phyloP scores from a whole-genome alignment of 2,113 vertebrate species.

The Hepsetus odoe region DNA sequence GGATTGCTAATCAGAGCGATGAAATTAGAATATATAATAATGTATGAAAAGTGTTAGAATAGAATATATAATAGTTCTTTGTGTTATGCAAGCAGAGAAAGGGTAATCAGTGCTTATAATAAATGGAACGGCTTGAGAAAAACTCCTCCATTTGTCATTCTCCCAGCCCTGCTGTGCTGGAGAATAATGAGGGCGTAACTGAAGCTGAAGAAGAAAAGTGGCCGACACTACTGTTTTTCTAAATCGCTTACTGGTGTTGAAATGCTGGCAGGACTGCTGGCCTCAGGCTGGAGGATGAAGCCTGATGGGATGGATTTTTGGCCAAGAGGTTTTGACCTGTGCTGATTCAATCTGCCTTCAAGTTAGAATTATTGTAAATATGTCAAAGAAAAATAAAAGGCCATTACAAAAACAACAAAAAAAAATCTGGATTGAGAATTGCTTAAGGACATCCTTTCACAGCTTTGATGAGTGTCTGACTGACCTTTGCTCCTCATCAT shows the following conservation, averaged over 20 bases:
- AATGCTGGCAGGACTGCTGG: background rate
- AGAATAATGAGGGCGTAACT: background rate
- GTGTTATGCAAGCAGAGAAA: background rate
- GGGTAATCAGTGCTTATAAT: background rate
- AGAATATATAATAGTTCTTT: background rate
- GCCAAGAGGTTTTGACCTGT: background rate
- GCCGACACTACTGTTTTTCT: background rate
- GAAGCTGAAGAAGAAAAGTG: background rate
- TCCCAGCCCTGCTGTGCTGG: background rate
- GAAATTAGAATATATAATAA: slow-evolving; percentile 9
- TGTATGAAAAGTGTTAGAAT: background rate
- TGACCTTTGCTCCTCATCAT: no score
- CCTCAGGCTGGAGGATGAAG: background rate
- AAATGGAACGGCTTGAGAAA: background rate
- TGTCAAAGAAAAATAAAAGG: no score
- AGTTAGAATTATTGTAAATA: background rate
- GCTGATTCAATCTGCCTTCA: background rate
- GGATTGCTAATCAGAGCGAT: background rate
- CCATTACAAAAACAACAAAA: no score
- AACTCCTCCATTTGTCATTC: background rate
- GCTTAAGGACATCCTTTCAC: no score
- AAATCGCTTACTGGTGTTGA: background rate
- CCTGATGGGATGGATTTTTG: background rate
- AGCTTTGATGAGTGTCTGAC: no score
- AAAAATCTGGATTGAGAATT: no score